These are phyloP conservation scores for Bos javanicus DNA, from an alignment of 2,113 vertebrate genomes.

Conservation along the genomic window DNA sequence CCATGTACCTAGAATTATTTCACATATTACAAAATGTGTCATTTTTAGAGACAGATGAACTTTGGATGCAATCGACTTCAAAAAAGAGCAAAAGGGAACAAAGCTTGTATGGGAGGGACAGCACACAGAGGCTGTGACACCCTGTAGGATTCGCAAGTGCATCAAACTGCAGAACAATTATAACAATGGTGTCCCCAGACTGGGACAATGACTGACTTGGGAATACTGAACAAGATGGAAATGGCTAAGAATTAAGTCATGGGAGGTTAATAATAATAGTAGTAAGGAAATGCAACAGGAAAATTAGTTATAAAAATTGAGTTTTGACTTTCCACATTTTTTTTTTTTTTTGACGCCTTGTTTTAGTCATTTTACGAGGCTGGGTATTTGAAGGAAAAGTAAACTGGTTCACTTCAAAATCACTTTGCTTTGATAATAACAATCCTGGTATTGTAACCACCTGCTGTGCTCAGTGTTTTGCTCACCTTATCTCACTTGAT, in stretches of 20 bases:
- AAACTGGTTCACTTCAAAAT: neutral
- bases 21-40: neutral
- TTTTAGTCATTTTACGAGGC: neutral
- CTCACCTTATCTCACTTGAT: neutral
- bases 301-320: neutral
- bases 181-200: neutral
- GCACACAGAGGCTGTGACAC: neutral
- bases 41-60: neutral
- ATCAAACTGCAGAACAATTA: neutral
- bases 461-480: neutral
- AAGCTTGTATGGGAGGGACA: accelerated
- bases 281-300: neutral
- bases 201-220: neutral
- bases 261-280: neutral
- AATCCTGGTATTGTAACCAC: neutral
- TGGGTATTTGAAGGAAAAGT: neutral
- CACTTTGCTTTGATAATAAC: neutral
- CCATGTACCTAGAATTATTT: neutral
- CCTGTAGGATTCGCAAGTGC: neutral
- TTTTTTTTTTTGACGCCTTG: neutral
- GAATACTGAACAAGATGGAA: neutral
- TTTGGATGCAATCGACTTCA: neutral
- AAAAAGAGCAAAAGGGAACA: neutral
- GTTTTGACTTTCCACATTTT: neutral
- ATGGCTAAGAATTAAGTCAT: neutral